Evolutionary conservation across 2,797 vertebrate genomes (phyloP).

Genomic region (Cuniculus paca): DNA sequence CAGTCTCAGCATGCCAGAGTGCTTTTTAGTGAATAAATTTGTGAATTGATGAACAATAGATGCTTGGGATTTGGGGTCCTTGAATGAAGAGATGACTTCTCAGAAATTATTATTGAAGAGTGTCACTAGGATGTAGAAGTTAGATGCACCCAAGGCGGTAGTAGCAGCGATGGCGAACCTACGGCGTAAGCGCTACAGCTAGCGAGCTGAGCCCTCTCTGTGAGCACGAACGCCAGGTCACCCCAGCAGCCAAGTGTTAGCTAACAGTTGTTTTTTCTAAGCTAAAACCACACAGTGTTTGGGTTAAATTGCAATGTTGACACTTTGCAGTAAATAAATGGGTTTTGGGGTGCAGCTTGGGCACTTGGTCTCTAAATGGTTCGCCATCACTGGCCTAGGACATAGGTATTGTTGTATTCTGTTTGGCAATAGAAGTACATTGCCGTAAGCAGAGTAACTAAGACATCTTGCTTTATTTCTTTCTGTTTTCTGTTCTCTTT

Average conservation of each 20-base stretch:
- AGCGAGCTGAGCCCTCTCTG: neutral
- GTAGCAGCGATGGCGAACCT: neutral
- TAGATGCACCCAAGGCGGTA: neutral
- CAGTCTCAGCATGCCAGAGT: neutral
- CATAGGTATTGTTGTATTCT: neutral
- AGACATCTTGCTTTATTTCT: neutral
- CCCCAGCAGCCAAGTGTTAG: neutral
- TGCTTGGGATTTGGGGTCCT: neutral
- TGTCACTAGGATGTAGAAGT: neutral
- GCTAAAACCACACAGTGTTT: neutral
- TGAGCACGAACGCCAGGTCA: neutral
- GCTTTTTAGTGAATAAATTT: neutral
- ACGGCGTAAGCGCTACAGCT: accelerated
- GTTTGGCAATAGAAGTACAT: neutral
- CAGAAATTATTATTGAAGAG: neutral
- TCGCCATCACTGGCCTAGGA: neutral
- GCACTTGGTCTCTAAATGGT: neutral
- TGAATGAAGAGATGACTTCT: neutral
- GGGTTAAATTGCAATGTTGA: neutral
- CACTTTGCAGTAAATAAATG: neutral
- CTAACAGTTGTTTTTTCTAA: neutral
- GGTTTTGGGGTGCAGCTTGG: neutral
- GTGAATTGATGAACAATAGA: neutral
- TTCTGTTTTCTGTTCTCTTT: neutral
- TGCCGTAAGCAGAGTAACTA: neutral